These are phyloP conservation scores for Gnathonemus echidnorhynchus DNA, from an alignment of 2,113 vertebrate species.

Conservation along the genomic window DNA sequence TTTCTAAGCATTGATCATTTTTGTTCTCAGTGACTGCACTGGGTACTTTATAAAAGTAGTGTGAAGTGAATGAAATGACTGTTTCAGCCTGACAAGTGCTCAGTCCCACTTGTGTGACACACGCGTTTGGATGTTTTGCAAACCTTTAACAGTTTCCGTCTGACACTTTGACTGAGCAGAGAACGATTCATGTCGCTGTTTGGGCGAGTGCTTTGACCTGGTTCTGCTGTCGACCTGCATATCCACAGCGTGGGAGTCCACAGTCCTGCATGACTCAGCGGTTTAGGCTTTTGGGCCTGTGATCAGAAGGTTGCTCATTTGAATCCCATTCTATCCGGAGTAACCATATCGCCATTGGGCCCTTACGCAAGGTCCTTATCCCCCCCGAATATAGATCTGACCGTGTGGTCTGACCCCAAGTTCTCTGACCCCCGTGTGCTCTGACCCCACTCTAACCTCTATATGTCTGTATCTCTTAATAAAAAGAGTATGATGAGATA, in stretches of 20 bases:
- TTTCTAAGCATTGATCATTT: not conserved
- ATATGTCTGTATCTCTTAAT: not conserved
- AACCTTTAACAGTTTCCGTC: not conserved
- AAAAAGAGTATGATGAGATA: not conserved
- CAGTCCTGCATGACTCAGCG: not conserved
- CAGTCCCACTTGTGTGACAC: not conserved
- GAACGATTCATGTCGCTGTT: not conserved
- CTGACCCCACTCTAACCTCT: not conserved
- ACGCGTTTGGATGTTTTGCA: not conserved
- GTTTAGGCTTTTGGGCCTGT: not conserved
- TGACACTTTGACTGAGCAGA: not conserved
- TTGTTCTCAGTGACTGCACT: not conserved
- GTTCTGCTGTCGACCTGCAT: not conserved
- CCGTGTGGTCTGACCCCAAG: not conserved
- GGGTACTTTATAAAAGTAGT: not conserved
- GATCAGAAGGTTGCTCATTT: not conserved
- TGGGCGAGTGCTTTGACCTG: not conserved
- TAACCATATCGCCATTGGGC: not conserved
- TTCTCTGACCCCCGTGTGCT: not conserved
- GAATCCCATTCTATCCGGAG: not conserved
- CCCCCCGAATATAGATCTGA: not conserved
- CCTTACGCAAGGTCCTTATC: not conserved
- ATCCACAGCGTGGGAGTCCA: not conserved
- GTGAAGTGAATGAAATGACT: not conserved
- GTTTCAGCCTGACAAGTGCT: not conserved